A percentile compares a stretch with the other conserved stretches of the same genome.
phyloP scores from a whole-genome alignment of 2,113 vertebrate species.

The Hippopotamus amphibius region DNA sequence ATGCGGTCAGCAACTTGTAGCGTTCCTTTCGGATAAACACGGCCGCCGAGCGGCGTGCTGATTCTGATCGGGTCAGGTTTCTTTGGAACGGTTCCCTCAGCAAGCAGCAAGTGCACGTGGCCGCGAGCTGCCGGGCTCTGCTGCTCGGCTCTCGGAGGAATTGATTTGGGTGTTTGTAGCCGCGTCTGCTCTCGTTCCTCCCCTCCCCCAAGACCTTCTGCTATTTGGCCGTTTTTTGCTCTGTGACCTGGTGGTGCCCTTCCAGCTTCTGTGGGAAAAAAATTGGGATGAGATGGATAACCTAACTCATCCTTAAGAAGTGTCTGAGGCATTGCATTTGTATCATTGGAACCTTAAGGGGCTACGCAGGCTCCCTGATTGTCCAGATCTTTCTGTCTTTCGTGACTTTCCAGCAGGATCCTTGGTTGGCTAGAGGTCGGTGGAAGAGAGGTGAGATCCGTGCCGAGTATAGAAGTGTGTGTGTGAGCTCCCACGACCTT shows the following conservation, averaged over 20 bases:
- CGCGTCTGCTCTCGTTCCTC: not conserved
- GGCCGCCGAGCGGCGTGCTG: not conserved
- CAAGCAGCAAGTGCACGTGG: constrained; percentile 72
- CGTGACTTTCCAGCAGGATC: constrained; percentile 60
- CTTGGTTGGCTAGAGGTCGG: not conserved
- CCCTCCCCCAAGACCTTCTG: not conserved
- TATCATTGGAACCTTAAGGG: constrained; percentile 46
- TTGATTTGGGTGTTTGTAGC: not conserved
- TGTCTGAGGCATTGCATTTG: not conserved
- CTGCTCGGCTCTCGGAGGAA: not conserved
- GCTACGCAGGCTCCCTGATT: constrained; percentile 13
- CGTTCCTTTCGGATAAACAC: not conserved
- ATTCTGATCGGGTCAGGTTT: not conserved
- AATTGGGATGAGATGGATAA: not conserved
- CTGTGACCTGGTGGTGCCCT: not conserved
- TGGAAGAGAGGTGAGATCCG: not conserved
- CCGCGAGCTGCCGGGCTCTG: not conserved
- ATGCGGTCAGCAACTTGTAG: constrained; percentile 65
- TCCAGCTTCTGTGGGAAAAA: not conserved
- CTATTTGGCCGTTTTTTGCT: constrained; percentile 24
- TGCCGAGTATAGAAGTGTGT: not conserved
- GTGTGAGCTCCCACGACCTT: constrained; percentile 29
- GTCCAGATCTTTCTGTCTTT: constrained; percentile 65
- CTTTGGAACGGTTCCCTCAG: not conserved
- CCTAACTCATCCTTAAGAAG: not conserved